Percentiles rank a stretch among this genome's conserved stretches.
phyloP scores from a whole-genome alignment of 2,888 invertebrate species.

The Heliconius sara region DNA sequence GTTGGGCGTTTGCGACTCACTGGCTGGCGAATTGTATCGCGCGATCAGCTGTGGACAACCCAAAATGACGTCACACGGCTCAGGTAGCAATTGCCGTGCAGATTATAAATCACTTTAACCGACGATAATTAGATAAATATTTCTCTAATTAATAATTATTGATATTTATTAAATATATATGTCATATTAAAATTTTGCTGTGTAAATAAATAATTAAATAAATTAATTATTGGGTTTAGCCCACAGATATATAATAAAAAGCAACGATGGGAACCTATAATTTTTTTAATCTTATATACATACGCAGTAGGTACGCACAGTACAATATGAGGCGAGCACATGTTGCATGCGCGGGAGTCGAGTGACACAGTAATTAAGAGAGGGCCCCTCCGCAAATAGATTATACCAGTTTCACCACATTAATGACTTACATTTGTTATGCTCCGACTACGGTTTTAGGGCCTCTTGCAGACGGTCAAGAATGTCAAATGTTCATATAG shows the following conservation, averaged over 20 bases:
- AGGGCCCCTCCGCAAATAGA: constrained; percentile 42
- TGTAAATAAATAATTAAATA: too few relatives aligned
- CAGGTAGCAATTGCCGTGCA: too few relatives aligned
- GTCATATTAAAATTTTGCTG: too few relatives aligned
- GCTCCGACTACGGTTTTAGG: constrained; percentile 17
- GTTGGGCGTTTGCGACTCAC: too few relatives aligned
- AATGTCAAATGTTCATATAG: neutral
- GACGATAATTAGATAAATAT: too few relatives aligned
- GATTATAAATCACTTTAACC: too few relatives aligned
- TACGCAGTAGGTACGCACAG: neutral
- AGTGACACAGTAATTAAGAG: constrained; percentile 52
- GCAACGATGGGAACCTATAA: constrained; percentile 3
- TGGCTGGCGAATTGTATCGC: too few relatives aligned
- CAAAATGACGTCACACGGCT: too few relatives aligned
- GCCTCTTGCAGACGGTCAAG: constrained; percentile 14
- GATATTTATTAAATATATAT: too few relatives aligned
- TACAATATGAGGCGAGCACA: constrained; percentile 6
- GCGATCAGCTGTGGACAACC: too few relatives aligned
- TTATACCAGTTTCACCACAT: constrained; percentile 24
- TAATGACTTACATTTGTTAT: constrained; percentile 41
- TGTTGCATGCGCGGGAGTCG: constrained; percentile 53
- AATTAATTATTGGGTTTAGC: too few relatives aligned
- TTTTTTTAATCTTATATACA: neutral
- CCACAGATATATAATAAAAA: constrained; percentile 1
- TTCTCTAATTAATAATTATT: too few relatives aligned